Conservation (phyloP, 35 echinoderm and acorn worm genomes). For the Strongylocentrotus purpuratus region DNA sequence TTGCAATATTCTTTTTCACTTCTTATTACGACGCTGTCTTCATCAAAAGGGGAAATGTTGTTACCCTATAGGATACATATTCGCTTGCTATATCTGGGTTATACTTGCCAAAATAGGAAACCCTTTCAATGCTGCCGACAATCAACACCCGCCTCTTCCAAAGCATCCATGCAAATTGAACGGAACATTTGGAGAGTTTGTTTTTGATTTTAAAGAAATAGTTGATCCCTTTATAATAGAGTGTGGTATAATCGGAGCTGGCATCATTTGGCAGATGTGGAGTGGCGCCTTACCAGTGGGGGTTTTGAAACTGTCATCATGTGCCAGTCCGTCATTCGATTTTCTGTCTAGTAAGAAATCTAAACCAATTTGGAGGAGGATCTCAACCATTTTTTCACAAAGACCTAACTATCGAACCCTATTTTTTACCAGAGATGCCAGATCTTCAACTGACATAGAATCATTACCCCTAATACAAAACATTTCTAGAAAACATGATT, state of each 20-base stretch:
- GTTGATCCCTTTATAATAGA: neutral
- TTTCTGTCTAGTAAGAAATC: no score
- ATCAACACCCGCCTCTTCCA: neutral
- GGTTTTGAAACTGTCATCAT: no score
- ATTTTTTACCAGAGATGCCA: neutral
- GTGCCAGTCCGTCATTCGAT: no score
- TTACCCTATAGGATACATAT: no score
- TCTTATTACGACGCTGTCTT: no score
- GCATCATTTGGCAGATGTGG: no score
- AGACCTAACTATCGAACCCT: neutral
- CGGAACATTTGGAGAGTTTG: neutral
- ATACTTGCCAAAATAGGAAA: neutral
- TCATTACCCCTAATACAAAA: neutral
- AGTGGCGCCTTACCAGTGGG: no score
- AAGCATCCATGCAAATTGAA: neutral
- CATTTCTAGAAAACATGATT: neutral
- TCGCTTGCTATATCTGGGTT: no score
- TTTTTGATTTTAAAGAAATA: neutral
- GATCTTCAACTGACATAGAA: neutral
- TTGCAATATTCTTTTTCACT: no score
- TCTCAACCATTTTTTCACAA: neutral
- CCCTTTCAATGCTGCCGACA: neutral
- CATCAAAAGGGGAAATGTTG: no score
- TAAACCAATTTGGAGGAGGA: no score
- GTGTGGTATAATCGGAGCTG: neutral